A percentile compares a stretch with the other conserved stretches of the same genome.
Evolutionary conservation across 2,797 vertebrate species (phyloP).

Genomic region (Sylvia borin): DNA sequence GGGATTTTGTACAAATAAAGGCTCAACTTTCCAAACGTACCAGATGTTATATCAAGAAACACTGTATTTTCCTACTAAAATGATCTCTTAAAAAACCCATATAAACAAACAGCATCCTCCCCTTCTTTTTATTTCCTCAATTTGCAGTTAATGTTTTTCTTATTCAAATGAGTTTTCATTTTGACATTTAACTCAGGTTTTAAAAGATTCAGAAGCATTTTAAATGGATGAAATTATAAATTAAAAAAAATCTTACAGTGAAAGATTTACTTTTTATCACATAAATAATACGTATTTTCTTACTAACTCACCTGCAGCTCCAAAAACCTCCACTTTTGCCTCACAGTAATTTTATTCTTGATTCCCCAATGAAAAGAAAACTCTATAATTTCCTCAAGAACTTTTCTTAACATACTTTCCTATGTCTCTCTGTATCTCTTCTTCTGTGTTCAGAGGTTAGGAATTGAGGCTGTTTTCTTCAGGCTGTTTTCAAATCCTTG

Average conservation of each 20-base stretch:
- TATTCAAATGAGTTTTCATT: background rate
- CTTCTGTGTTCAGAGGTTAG: background rate
- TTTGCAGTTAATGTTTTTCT: background rate
- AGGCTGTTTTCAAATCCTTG: background rate
- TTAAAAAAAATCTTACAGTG: background rate
- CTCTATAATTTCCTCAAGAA: background rate
- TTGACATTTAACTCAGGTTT: background rate
- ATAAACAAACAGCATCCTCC: rapidly evolving
- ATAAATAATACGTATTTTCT: background rate
- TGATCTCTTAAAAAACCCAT: background rate
- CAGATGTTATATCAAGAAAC: background rate
- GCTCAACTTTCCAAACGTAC: background rate
- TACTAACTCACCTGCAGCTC: background rate
- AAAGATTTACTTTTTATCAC: background rate
- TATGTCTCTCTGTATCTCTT: background rate
- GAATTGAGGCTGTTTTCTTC: background rate
- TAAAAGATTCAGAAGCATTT: background rate
- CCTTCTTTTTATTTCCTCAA: background rate
- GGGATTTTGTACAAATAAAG: background rate
- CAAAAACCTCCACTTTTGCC: background rate
- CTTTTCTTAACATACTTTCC: background rate
- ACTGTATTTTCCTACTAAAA: background rate
- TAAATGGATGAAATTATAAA: background rate
- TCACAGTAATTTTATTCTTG: background rate
- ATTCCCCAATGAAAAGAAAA: background rate